Conservation (phyloP, 2,113 vertebrate genomes). For the Nibea coibor region DNA sequence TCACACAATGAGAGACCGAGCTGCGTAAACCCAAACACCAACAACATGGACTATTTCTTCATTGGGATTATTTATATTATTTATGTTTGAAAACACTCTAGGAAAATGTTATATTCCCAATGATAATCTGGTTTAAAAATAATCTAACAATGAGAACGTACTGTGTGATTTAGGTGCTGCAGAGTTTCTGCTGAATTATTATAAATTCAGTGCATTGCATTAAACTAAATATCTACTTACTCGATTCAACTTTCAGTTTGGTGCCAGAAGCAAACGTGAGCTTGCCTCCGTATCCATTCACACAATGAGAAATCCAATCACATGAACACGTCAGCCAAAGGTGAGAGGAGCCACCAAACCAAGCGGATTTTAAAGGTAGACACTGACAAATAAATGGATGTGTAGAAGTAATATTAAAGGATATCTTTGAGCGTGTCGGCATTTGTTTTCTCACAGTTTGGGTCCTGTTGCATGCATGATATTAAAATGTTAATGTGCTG, state of each 20-base stretch:
- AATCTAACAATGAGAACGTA: too few species aligned
- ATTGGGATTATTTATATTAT: too few species aligned
- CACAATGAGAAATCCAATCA: slow-evolving; percentile 4
- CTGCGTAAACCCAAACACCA: background rate
- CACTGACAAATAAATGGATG: background rate
- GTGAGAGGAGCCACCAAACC: background rate
- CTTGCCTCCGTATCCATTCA: slow-evolving; percentile 24
- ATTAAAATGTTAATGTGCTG: background rate
- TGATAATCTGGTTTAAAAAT: background rate
- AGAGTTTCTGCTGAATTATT: too few species aligned
- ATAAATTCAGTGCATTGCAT: too few species aligned
- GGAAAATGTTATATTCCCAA: too few species aligned
- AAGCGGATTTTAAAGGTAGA: background rate
- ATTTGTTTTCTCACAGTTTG: background rate
- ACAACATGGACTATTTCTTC: background rate
- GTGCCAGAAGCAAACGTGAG: slow-evolving; percentile 32
- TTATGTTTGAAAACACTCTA: too few species aligned
- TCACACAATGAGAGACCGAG: background rate
- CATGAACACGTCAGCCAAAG: background rate
- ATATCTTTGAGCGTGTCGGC: background rate
- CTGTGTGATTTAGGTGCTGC: too few species aligned
- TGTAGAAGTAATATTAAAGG: background rate
- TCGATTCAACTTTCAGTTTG: background rate
- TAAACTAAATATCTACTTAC: slow-evolving; percentile 18
- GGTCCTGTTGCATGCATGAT: too few species aligned